Conservation (phyloP, 2,797 vertebrate genomes). For the Danio albolineatus region DNA sequence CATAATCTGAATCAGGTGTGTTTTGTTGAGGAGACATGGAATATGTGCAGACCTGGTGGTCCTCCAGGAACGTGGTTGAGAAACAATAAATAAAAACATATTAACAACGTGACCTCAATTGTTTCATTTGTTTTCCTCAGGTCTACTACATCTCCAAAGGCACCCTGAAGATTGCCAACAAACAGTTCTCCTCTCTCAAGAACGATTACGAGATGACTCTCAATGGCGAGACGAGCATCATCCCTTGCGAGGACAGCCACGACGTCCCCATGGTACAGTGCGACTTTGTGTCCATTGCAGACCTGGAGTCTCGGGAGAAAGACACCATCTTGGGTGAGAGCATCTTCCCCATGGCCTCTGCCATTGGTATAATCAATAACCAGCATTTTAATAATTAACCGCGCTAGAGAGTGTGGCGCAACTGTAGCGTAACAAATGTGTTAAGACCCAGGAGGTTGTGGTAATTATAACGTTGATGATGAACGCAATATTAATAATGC, state of each 20-base stretch:
- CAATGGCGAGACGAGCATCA: slow-evolving; percentile 85
- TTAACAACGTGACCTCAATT: slow-evolving; percentile 52
- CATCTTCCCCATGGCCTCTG: background rate
- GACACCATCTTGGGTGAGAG: slow-evolving; percentile 90
- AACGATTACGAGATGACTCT: slow-evolving; percentile 87
- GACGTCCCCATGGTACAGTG: slow-evolving; percentile 93
- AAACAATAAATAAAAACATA: no score
- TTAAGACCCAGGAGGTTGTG: slow-evolving; percentile 53
- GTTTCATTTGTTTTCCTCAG: slow-evolving; percentile 68
- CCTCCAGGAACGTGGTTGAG: no score
- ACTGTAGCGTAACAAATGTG: slow-evolving; percentile 50
- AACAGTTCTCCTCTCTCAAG: slow-evolving; percentile 93
- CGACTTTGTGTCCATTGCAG: slow-evolving; percentile 87
- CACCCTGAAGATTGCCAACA: slow-evolving; percentile 95
- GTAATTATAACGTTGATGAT: slow-evolving; percentile 70
- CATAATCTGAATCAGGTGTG: no score
- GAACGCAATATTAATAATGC: slow-evolving; percentile 70
- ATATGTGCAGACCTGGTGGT: no score
- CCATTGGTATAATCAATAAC: slow-evolving; percentile 53
- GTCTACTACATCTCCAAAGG: slow-evolving; percentile 96
- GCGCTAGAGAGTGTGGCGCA: slow-evolving; percentile 35
- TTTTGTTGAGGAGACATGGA: no score
- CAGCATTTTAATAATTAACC: slow-evolving; percentile 56
- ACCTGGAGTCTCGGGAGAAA: slow-evolving; percentile 87
- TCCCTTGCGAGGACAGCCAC: slow-evolving; percentile 89